Evolutionary conservation across 2,888 invertebrate genomes (phyloP), one percentile per base, ranked within the genome.

Genomic region (Cephus pygmeus): DNA sequence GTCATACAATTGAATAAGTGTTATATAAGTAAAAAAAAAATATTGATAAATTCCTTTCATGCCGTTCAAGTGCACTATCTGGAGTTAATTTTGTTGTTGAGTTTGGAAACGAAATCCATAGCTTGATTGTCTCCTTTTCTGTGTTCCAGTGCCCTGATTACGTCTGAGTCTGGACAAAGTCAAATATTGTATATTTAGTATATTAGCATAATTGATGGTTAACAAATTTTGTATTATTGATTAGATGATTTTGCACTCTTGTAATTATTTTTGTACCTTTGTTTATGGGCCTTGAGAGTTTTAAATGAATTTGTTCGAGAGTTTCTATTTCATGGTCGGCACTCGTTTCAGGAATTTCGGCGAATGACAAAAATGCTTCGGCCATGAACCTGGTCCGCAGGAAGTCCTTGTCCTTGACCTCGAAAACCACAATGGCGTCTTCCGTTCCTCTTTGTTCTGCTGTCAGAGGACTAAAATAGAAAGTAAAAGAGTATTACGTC

Each of bases 321-420:
- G 94, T 93, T 75, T 92, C 90, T 12, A 92, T 85, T 81, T 92
- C 92, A 74, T 94, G 93, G 3, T 94, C 93, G 77, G 93, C 93
- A 0, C 93, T 93, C 0, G 94, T 94, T 83, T 93, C 94, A 23
- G 94, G 94, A 84, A 97, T 94, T 87, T 96, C 96, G 81, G 93
- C 94, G 91, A 99, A 96, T 85, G 96, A 94, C 56, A 98, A 90
- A 92, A 97, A 98, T 69, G 97, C 97, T 92, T 99, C 99, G 12
- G 98, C 98, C 83, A 99, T 96, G 92, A 98, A 98, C 88, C 98
- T 97, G 91, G 98, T 98, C 86, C 95, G 95, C 90, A 98, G 95
- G 92, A 98, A 95, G 92, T 99, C 99, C 91, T 98, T 98, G 92
- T 99, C 99, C 93, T 99, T 99, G 23, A 99, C 94, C 83, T 97